phyloP scores from a whole-genome alignment of 2,888 invertebrate species.

The Cerastis rubricosa region DNA sequence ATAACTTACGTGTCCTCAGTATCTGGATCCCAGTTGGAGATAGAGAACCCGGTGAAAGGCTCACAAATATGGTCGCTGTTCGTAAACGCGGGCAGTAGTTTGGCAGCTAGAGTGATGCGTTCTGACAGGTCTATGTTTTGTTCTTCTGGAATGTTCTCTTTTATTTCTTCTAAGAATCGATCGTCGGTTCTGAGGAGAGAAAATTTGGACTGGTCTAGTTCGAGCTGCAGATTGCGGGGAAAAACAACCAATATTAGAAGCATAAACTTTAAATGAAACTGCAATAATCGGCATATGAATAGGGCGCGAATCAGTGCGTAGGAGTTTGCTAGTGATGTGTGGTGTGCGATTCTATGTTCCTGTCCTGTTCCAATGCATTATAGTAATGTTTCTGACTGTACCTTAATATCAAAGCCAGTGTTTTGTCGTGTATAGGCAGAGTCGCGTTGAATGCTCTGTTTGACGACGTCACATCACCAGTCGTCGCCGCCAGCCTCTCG shows the following conservation, averaged over 20 bases:
- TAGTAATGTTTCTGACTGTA: slow-evolving; percentile 57
- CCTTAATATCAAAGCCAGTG: slow-evolving; percentile 85
- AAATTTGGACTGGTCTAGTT: not conserved
- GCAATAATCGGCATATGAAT: not conserved
- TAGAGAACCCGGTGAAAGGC: slow-evolving; percentile 91
- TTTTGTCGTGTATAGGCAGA: slow-evolving; percentile 88
- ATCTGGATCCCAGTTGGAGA: slow-evolving; percentile 91
- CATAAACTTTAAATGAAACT: not conserved
- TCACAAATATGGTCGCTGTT: slow-evolving; percentile 89
- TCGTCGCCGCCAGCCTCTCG: slow-evolving; percentile 90
- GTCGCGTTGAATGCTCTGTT: slow-evolving; percentile 91
- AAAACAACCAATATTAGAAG: not conserved
- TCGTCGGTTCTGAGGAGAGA: slow-evolving; percentile 80
- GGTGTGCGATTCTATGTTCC: not conserved
- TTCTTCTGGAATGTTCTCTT: slow-evolving; percentile 81
- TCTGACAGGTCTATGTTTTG: slow-evolving; percentile 73
- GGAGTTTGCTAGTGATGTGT: not conserved
- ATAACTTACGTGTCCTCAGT: slow-evolving; percentile 84
- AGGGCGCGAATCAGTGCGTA: not conserved
- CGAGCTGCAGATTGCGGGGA: not conserved
- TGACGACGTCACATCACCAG: slow-evolving; percentile 91
- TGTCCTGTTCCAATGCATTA: not conserved
- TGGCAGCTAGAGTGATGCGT: slow-evolving; percentile 74
- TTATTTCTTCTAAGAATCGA: slow-evolving; percentile 80
- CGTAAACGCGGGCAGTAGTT: slow-evolving; percentile 77